These are phyloP conservation scores for Mobula hypostoma DNA, from an alignment of 2,113 vertebrate genomes.

Conservation along the genomic window DNA sequence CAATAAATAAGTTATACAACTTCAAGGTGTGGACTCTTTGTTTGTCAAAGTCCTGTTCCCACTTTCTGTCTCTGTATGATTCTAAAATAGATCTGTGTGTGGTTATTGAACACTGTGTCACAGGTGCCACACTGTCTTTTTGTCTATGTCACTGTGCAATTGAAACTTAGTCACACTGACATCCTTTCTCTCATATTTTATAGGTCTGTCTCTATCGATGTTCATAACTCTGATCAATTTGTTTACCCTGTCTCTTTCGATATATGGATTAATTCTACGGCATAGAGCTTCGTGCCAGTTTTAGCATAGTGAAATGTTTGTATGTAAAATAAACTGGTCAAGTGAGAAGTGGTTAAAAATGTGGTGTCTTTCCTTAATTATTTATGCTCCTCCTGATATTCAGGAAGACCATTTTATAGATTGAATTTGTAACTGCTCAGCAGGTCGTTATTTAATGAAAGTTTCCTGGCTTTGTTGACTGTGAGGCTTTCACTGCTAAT, in stretches of 20 bases:
- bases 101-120: too few species aligned
- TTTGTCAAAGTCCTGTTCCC: too few species aligned
- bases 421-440: not conserved
- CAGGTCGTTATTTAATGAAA: not conserved
- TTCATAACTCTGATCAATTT: too few species aligned
- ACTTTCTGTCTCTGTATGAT: too few species aligned
- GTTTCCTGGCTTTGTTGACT: not conserved
- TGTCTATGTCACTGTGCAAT: not conserved
- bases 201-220: not conserved
- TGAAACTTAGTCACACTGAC: too few species aligned
- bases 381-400: not conserved
- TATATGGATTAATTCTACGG: not conserved
- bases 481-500: not conserved
- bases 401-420: not conserved
- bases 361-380: not conserved
- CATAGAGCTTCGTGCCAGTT: not conserved
- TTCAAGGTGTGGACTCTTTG: too few species aligned
- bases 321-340: not conserved
- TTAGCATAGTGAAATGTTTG: not conserved
- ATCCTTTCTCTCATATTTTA: too few species aligned
- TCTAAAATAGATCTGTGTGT: too few species aligned
- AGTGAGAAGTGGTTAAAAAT: not conserved
- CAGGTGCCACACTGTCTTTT: not conserved
- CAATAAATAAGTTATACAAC: too few species aligned
- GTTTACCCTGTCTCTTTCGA: not conserved